These are phyloP conservation scores for Tuta absoluta DNA, from an alignment of 2,888 invertebrate genomes.

Conservation along the genomic window DNA sequence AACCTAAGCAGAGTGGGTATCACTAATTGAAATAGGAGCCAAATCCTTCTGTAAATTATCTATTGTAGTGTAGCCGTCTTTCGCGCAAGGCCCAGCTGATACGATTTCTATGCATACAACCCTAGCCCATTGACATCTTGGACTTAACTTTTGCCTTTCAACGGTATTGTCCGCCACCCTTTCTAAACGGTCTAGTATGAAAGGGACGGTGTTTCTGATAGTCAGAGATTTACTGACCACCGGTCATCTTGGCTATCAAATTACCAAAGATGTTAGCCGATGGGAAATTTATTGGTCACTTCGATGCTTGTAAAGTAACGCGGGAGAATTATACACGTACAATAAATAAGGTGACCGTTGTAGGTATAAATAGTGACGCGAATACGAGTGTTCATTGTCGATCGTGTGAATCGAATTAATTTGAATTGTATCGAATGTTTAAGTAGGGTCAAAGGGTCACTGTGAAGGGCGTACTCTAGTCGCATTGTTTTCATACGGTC, in stretches of 20 bases:
- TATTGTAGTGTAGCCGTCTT: too few relatives aligned
- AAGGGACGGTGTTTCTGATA: slow-evolving; percentile 42
- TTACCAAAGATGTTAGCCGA: slow-evolving; percentile 59
- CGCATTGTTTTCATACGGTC: slow-evolving; percentile 18
- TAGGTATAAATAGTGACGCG: slow-evolving; percentile 36
- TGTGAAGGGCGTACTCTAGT: slow-evolving; percentile 50
- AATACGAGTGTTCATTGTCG: slow-evolving; percentile 58
- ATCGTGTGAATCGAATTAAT: slow-evolving; percentile 69
- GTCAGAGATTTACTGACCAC: slow-evolving; percentile 63
- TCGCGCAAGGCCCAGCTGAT: too few relatives aligned
- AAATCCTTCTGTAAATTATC: too few relatives aligned
- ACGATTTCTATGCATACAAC: slow-evolving; percentile 46
- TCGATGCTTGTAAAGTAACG: slow-evolving; percentile 62
- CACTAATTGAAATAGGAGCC: too few relatives aligned
- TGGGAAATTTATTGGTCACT: slow-evolving; percentile 67
- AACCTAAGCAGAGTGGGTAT: too few relatives aligned
- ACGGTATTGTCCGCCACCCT: slow-evolving; percentile 40
- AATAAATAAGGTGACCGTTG: slow-evolving; percentile 54
- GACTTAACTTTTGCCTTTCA: slow-evolving; percentile 49
- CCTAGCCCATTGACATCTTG: slow-evolving; percentile 54
- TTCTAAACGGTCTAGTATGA: slow-evolving; percentile 36
- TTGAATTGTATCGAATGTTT: slow-evolving; percentile 68
- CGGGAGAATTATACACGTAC: slow-evolving; percentile 47
- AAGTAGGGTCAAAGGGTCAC: slow-evolving; percentile 56
- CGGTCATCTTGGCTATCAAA: slow-evolving; percentile 69